These are phyloP conservation scores for Cyphomyrus discorhynchus DNA, from an alignment of 2,113 vertebrate species.

Conservation along the genomic window DNA sequence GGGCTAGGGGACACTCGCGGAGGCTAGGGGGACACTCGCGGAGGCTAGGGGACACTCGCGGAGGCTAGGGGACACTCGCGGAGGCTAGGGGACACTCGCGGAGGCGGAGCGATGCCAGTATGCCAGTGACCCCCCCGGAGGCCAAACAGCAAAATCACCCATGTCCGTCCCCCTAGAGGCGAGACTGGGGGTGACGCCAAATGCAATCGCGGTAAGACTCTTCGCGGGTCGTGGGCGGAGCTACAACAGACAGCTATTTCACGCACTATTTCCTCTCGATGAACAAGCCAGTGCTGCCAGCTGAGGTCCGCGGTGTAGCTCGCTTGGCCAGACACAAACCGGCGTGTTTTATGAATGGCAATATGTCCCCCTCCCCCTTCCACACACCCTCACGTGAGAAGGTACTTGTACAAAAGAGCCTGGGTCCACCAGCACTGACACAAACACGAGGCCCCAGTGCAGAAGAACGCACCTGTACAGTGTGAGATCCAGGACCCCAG, in stretches of 20 bases:
- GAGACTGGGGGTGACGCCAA: neutral
- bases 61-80: neutral
- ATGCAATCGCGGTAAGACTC: too few relatives aligned
- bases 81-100: neutral
- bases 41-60: neutral
- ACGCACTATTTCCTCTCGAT: neutral
- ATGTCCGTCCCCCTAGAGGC: neutral
- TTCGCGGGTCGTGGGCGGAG: neutral
- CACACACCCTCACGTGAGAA: neutral
- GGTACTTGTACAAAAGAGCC: neutral
- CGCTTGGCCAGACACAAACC: neutral
- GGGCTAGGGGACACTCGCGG: neutral
- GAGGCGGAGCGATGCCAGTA: neutral
- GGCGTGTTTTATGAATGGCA: neutral
- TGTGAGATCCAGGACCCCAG: neutral
- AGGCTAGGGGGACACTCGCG: neutral
- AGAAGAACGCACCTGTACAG: neutral
- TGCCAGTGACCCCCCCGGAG: neutral
- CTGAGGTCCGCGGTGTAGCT: neutral
- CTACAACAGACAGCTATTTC: neutral
- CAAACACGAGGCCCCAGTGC: neutral
- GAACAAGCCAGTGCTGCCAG: neutral
- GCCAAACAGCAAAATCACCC: neutral
- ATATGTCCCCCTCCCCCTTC: neutral
- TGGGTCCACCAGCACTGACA: neutral